Percentiles rank a stretch among this genome's conserved stretches.
Conservation (phyloP, 2,888 invertebrate species). For the Frankliniella fusca region DNA sequence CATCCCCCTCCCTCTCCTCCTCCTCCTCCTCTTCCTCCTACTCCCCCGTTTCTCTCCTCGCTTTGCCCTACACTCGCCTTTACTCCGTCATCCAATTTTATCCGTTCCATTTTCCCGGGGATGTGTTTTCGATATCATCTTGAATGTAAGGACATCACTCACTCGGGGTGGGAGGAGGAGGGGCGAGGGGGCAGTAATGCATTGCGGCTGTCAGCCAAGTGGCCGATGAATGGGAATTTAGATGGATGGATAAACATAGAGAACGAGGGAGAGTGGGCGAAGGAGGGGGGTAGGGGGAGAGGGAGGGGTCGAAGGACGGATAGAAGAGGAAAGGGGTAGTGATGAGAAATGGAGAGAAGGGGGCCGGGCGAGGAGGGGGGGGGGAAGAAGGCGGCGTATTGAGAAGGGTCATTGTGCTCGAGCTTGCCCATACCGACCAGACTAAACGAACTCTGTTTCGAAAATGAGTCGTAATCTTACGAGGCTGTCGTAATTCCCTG, state of each 20-base stretch:
- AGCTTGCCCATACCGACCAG: too few species aligned
- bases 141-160: constrained; percentile 34
- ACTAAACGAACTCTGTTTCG: too few species aligned
- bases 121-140: constrained; percentile 36
- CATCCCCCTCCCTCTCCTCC: constrained; percentile 30
- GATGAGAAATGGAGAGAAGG: constrained; percentile 37
- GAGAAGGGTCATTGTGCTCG: constrained; percentile 32
- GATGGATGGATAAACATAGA: constrained; percentile 27
- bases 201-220: constrained; percentile 24
- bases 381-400: constrained; percentile 29
- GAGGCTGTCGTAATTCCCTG: too few species aligned
- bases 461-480: too few species aligned
- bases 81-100: constrained; percentile 34
- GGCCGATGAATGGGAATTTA: constrained; percentile 20
- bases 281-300: constrained; percentile 30
- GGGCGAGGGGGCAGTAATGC: constrained; percentile 32
- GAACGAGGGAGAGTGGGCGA: constrained; percentile 31
- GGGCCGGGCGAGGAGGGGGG: constrained; percentile 30
- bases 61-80: constrained; percentile 36
- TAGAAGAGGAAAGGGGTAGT: constrained; percentile 38
- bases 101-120: constrained; percentile 33
- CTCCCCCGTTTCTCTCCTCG: constrained; percentile 37
- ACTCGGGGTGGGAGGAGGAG: constrained; percentile 34
- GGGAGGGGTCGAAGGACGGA: constrained; percentile 35
- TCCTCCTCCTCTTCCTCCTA: constrained; percentile 36